A percentile compares a stretch with the other conserved stretches of the same genome.
These are phyloP conservation scores for Pomacea maculata DNA, from an alignment of 1,140 invertebrate species.

Conservation along the genomic window DNA sequence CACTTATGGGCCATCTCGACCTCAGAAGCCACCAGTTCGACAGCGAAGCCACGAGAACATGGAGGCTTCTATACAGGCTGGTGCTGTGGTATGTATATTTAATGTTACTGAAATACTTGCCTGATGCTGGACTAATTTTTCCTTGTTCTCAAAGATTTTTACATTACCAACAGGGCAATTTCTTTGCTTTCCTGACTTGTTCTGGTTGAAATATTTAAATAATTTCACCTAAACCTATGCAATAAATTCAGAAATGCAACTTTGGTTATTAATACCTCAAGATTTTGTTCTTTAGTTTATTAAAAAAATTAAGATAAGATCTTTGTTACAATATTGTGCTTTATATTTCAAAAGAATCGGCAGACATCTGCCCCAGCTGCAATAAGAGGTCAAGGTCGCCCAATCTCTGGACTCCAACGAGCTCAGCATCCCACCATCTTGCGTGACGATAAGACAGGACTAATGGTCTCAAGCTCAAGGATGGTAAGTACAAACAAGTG, in stretches of 20 bases:
- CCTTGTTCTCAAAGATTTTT: too few relatives aligned
- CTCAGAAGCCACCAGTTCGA: slow-evolving; percentile 23
- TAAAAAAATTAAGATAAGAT: too few relatives aligned
- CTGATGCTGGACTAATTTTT: too few relatives aligned
- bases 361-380: slow-evolving; percentile 54
- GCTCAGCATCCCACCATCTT: slow-evolving; percentile 53
- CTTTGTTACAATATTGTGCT: not conserved
- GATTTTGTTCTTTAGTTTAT: too few relatives aligned
- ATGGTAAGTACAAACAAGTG: slow-evolving; percentile 39
- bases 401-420: slow-evolving; percentile 35
- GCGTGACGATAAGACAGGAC: slow-evolving; percentile 45
- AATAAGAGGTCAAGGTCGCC: slow-evolving; percentile 30
- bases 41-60: slow-evolving; percentile 51
- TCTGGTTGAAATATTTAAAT: too few relatives aligned
- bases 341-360: slow-evolving; percentile 33
- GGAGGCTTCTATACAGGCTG: slow-evolving; percentile 29
- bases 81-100: slow-evolving; percentile 24
- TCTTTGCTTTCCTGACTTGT: too few relatives aligned
- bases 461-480: slow-evolving; percentile 52
- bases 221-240: too few relatives aligned
- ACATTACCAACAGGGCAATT: too few relatives aligned
- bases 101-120: too few relatives aligned
- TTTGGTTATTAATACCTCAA: too few relatives aligned
- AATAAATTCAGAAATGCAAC: too few relatives aligned
- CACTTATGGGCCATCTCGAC: slow-evolving; percentile 19